Evolutionary conservation across 1,140 invertebrate genomes (phyloP), one percentile per base, ranked within the genome.

Genomic region (Sarcophaga peregrina): DNA sequence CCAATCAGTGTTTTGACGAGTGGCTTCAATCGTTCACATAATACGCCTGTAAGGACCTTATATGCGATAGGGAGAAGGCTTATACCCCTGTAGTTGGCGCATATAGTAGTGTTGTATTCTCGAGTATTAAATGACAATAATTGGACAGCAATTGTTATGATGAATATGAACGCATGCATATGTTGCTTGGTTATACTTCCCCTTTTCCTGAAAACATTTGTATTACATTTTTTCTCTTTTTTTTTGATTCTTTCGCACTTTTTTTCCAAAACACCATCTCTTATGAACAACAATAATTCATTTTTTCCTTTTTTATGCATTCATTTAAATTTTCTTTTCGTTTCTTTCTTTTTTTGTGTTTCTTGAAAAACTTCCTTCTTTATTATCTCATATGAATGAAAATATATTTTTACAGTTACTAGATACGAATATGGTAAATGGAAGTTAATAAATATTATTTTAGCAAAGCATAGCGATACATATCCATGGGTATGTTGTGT

Each of bases 211-310:
- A 20, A 68, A 68, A 68, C 20, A 20, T 68, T 20, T 68, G 20
- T 68, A 20, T n/a, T 3, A 20, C 17, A 68, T 20, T 15, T 5
- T 5, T 52, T 52, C 5, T 52, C 13, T 52, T 52, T 5, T 52
- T 52, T 52, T 10, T 52, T 52, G 25, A 52, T 52, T 52, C 13
- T 52, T 9, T 52, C 8, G 50, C 8, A 58, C 54, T 15, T 58
- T 58, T 58, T 13, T 6, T n/a, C 13, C 54, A 58, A 37, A 58
- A 58, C 54, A 37, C 25, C 25, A 58, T 58, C 20, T 68, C 25
- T 68, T 68, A 68, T 68, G 62, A 68, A 68, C 62, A 68, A 68
- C n/a, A 68, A 68, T 68, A 68, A 68, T 20, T 68, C 62, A 68
- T 68, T 13, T 68, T 37, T 37, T 37, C 25, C 25, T 37, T 68